Percentiles rank a stretch among this genome's conserved stretches.
phyloP scores from a whole-genome alignment of 2,113 vertebrate species.

The Pluvianellus socialis region DNA sequence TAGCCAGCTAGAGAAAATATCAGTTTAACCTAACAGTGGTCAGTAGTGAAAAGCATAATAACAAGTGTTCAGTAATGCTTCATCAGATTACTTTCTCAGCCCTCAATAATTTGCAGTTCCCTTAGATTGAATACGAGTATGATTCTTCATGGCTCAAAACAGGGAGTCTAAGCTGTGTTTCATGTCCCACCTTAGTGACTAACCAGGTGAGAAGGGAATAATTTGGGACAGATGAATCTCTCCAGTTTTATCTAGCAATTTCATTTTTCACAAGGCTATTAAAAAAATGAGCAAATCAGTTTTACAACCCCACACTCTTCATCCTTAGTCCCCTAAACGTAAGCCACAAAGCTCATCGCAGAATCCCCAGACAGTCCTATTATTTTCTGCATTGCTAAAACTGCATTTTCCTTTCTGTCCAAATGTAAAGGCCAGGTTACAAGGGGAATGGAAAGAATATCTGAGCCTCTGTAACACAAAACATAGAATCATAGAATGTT shows the following conservation, averaged over 20 bases:
- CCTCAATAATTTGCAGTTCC: background rate
- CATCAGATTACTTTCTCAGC: background rate
- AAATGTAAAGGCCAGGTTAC: background rate
- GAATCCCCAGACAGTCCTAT: rapidly evolving
- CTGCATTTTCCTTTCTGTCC: background rate
- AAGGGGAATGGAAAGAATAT: background rate
- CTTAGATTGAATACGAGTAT: background rate
- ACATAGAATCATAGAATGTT: no score
- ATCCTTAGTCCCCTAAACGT: background rate
- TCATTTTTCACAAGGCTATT: background rate
- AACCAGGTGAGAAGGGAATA: background rate
- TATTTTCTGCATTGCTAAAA: background rate
- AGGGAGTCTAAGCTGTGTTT: background rate
- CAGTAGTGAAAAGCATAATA: background rate
- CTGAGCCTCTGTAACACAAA: background rate
- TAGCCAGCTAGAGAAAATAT: background rate
- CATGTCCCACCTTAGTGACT: background rate
- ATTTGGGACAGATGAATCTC: background rate
- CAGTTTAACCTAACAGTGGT: background rate
- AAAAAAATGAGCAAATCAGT: background rate
- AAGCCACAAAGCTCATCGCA: rapidly evolving
- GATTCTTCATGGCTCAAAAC: background rate
- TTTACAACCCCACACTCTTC: background rate
- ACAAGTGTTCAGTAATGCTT: background rate
- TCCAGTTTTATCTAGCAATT: background rate